Percentiles rank a stretch among this genome's conserved stretches.
Evolutionary conservation across 2,797 vertebrate genomes (phyloP).

Genomic region (Chromobotia macracanthus): DNA sequence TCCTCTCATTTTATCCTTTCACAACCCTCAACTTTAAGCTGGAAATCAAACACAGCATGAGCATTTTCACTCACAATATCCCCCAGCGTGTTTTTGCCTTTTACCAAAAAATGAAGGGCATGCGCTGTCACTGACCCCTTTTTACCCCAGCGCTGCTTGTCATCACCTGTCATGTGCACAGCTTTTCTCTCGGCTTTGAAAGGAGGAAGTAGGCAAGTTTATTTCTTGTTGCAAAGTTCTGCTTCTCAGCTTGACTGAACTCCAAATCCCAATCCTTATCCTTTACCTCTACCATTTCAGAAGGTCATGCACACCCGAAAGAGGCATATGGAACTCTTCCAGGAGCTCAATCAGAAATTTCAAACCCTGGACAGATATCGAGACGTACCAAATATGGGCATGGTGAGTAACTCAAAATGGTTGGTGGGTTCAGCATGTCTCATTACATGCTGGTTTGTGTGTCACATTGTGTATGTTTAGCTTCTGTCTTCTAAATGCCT

Average conservation of each 20-base stretch:
- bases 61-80: slow-evolving; percentile 74
- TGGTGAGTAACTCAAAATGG: slow-evolving; percentile 89
- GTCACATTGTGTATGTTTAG: slow-evolving; percentile 64
- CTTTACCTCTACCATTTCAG: slow-evolving; percentile 87
- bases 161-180: not conserved
- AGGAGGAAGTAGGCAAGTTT: slow-evolving; percentile 49
- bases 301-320: slow-evolving; percentile 99
- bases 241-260: slow-evolving; percentile 65
- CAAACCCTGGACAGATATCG: slow-evolving; percentile 99
- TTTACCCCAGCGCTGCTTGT: slow-evolving; percentile 21
- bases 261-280: slow-evolving; percentile 52
- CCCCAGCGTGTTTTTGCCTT: slow-evolving; percentile 62
- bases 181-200: slow-evolving; percentile 37
- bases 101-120: slow-evolving; percentile 17
- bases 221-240: slow-evolving; percentile 56
- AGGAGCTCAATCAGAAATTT: slow-evolving; percentile 99
- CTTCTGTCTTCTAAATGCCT: slow-evolving; percentile 46
- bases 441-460: slow-evolving; percentile 49
- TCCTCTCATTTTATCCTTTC: slow-evolving; percentile 76
- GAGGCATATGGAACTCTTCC: slow-evolving; percentile 99
- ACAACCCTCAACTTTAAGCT: slow-evolving; percentile 78
- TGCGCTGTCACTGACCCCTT: slow-evolving; percentile 40
- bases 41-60: slow-evolving; percentile 70
- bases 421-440: slow-evolving; percentile 25
- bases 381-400: slow-evolving; percentile 99